Conservation (phyloP, 2,113 vertebrate species). For the Hippopotamus amphibius region DNA sequence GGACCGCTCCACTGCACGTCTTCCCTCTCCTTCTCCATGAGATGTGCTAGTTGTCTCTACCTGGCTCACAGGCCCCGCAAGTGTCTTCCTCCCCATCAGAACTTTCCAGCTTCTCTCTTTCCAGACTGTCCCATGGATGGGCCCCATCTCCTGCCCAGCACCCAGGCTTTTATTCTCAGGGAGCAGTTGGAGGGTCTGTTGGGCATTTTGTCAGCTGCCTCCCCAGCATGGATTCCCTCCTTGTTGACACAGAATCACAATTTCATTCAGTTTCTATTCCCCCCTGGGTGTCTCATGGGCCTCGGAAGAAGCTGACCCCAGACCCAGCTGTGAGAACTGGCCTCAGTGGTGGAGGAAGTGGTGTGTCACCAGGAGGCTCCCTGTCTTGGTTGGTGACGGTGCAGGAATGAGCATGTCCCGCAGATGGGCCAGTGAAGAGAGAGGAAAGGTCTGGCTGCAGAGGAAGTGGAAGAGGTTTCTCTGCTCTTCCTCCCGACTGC, state of each 20-base stretch:
- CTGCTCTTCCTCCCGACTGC: no score
- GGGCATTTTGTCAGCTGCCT: neutral
- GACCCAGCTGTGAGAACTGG: neutral
- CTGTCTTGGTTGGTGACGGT: fast-evolving
- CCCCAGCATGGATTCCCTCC: neutral
- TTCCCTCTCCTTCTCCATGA: neutral
- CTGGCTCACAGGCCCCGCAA: neutral
- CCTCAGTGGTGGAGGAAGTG: neutral
- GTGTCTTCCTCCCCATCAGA: neutral
- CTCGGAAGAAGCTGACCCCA: neutral
- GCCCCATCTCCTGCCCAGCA: neutral
- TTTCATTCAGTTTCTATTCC: neutral
- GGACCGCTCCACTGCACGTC: neutral
- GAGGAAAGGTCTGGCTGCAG: neutral
- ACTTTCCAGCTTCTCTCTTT: neutral
- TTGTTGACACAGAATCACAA: neutral
- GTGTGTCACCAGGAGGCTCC: neutral
- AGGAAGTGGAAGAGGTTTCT: neutral
- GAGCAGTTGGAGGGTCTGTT: neutral
- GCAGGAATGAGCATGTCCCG: neutral
- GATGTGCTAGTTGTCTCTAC: neutral
- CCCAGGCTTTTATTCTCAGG: no score
- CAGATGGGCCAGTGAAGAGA: neutral
- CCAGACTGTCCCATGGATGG: neutral
- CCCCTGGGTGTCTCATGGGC: neutral